phyloP scores from a whole-genome alignment of 1,140 invertebrate genomes.

The Diachasma alloeum region DNA sequence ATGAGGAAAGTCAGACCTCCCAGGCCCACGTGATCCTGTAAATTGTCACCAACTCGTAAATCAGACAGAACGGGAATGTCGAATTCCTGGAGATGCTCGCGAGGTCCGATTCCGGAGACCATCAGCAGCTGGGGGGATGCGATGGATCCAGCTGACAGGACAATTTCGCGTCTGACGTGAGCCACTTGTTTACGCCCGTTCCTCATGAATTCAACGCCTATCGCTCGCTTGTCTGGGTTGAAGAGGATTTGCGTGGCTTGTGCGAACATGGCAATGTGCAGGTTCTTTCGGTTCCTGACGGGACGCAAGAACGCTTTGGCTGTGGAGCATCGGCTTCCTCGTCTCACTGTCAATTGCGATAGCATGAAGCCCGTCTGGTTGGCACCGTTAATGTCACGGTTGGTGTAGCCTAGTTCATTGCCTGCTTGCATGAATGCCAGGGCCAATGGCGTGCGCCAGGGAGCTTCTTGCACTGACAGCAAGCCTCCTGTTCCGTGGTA shows the following conservation, averaged over 20 bases:
- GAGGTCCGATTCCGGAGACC: constrained; percentile 87
- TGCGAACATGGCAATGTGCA: constrained; percentile 83
- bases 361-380: constrained; percentile 87
- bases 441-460: constrained; percentile 81
- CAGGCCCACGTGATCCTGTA: constrained; percentile 86
- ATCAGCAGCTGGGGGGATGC: constrained; percentile 86
- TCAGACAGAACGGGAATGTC: constrained; percentile 79
- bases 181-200: constrained; percentile 72
- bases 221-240: constrained; percentile 74
- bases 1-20: constrained; percentile 84
- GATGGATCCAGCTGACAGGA: constrained; percentile 83
- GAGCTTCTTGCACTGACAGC: constrained; percentile 83
- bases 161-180: constrained; percentile 77
- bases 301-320: constrained; percentile 88
- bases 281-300: constrained; percentile 77
- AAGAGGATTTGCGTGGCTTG: constrained; percentile 79
- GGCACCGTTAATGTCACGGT: constrained; percentile 82
- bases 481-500: constrained; percentile 84
- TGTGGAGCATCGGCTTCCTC: constrained; percentile 88
- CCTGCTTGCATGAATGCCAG: constrained; percentile 85
- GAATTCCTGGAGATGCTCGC: constrained; percentile 78
- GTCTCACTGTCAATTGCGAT: constrained; percentile 83
- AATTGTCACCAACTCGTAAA: constrained; percentile 81
- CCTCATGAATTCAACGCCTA: constrained; percentile 79
- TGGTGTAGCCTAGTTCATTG: constrained; percentile 80